Evolutionary conservation across 2,888 invertebrate genomes (phyloP), one percentile per base, ranked within the genome.

Genomic region (Lasioglossum vierecki): DNA sequence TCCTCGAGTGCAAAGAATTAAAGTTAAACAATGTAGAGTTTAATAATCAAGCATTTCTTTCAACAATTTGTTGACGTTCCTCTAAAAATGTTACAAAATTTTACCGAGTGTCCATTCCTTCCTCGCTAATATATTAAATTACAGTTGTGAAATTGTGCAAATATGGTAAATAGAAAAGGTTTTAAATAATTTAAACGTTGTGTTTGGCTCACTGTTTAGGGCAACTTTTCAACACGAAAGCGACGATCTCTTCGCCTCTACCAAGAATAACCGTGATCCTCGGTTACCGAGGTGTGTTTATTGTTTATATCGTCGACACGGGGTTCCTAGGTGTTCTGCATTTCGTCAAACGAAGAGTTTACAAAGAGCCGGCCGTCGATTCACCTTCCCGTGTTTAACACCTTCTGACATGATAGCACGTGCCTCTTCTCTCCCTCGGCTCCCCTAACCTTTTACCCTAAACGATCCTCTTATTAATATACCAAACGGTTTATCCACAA

Each of bases 261-360:
- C 91, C 88, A 88, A 92, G 90, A 92, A 92, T 93, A 92, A 88
- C 90, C 80, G 82, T 86, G 86, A 86, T 90, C 86, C 86, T 87
- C 84, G 76, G 83, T 80, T 83, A 88, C 72, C 85, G 79, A 80
- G 78, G 86, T 91, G 89, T 93, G 92, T 93, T 93, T 92, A 93
- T 86, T 93, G 92, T 93, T 93, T 92, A 93, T 86, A 89, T 85
- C 86, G 85, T 73, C 66, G 83, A 85, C 83, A 80, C 81, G 82
- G 84, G 78, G 82, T 82, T 76, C 79, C 82, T 85, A 91, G 91
- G 88, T 92, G 92, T 90, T 93, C 93, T 93, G 93, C 89, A 73
- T 84, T 93, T 85, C 92, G 87, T 93, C 93, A 92, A 84, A 76
- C 85, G 86, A 85, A 91, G 89, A 92, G 92, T 92, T 92, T 91